Evolutionary conservation across 2,113 vertebrate species (phyloP).

Genomic region (Platycercus adscitus): DNA sequence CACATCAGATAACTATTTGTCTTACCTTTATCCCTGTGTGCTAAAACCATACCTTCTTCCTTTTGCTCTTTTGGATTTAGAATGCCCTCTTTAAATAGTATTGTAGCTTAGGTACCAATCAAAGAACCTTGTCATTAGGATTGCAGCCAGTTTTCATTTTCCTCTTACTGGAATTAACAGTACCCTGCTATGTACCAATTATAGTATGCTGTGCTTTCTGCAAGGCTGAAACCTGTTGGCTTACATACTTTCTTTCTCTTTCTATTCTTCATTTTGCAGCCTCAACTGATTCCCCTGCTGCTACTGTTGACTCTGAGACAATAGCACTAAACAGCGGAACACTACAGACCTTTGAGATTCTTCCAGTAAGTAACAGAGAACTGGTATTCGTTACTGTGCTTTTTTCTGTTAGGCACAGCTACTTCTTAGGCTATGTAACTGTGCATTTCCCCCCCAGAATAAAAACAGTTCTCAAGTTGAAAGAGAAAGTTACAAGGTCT

Average conservation of each 20-base stretch:
- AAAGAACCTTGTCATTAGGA: conserved; percentile 2
- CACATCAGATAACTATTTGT: not conserved
- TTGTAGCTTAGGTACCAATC: conserved; percentile 2
- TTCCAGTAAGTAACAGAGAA: conserved; percentile 85
- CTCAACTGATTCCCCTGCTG: conserved; percentile 77
- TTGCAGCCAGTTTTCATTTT: conserved; percentile 3
- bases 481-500: not conserved
- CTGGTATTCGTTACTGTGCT: not conserved
- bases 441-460: not conserved
- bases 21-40: not conserved
- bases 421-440: not conserved
- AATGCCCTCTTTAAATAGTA: not conserved
- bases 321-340: conserved; percentile 93
- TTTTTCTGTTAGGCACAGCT: not conserved
- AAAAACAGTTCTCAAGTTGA: not conserved
- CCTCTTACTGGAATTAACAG: not conserved
- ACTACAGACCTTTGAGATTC: conserved; percentile 95
- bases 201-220: not conserved
- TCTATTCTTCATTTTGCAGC: conserved; percentile 71
- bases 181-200: conserved; percentile 15
- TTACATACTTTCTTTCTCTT: not conserved
- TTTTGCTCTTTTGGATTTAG: not conserved
- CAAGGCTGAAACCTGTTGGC: not conserved
- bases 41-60: not conserved
- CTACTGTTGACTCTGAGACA: conserved; percentile 86